These are phyloP conservation scores for Setophaga petechia DNA, from an alignment of 2,113 vertebrate genomes.

Conservation along the genomic window DNA sequence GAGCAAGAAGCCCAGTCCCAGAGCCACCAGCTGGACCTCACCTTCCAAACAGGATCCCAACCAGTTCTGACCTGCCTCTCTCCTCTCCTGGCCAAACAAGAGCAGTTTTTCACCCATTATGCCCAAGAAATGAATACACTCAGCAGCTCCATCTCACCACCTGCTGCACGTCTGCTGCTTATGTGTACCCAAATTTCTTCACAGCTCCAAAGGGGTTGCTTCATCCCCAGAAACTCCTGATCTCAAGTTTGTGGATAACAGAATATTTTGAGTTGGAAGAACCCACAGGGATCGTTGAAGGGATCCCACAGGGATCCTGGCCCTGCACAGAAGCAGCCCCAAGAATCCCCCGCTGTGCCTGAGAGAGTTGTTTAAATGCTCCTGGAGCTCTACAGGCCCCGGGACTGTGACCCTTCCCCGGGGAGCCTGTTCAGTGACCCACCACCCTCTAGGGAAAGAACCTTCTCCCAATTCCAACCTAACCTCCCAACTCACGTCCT, in stretches of 20 bases:
- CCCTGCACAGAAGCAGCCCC: background rate
- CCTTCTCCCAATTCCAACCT: background rate
- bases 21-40: background rate
- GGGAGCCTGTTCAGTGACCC: background rate
- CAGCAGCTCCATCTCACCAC: background rate
- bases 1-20: background rate
- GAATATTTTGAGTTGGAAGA: background rate
- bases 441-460: background rate
- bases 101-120: background rate
- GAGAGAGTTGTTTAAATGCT: fast-evolving
- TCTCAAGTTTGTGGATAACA: background rate
- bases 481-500: background rate
- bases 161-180: background rate
- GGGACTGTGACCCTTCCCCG: background rate
- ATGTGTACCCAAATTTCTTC: fast-evolving
- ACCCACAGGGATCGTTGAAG: background rate
- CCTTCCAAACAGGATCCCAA: background rate
- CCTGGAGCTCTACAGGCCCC: background rate
- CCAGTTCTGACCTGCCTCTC: background rate
- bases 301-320: background rate
- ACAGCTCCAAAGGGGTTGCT: background rate
- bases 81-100: background rate
- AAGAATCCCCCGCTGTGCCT: background rate
- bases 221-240: background rate
- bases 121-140: fast-evolving